Evolutionary conservation across 2,113 vertebrate genomes (phyloP), one percentile per base, ranked within the genome.

Genomic region (Elephas maximus): DNA sequence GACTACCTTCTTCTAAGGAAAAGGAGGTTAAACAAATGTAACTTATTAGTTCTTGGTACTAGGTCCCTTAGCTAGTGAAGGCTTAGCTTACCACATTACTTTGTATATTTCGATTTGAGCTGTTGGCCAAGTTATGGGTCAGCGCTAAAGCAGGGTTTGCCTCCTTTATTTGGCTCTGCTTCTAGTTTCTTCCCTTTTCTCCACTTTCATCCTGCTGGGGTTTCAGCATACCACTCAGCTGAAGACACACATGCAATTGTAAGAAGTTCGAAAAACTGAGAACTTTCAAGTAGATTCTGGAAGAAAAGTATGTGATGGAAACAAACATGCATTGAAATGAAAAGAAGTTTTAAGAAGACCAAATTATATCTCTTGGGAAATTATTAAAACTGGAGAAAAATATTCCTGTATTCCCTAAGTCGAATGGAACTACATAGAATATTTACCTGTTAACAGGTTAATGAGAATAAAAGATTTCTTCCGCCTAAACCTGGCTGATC

Each of bases 231-330:
- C 30, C 60, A 41, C 8, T 71, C 30, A 91, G 67, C 60, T 67
- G 62, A 97, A 45, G 76, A 88, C 30, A 88, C 14, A 5, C 30
- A 11, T 24, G 9, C 74, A 44, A 60, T 79, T 65, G 79, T 71
- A 82, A 62, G n/a, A 88, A 79, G 14, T 84, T 41, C 90, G 48
- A 90, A 74, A 95, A 93, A 37, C 24, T 88, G 78, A 76, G 77
- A 93, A 41, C 41, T 15, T 8, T 44, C 15, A 65, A 48, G 33
- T 63, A 77, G 23, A 92, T 89, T 93, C 78, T 82, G 33, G 48
- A 87, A 85, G 63, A 90, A 85, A 92, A 88, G 6, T 60, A 67
- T 60, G 10, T 10, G 44, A 45, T 87, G 9, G 67, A 90, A 94
- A 14, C 65, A 9, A 18, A 23, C 48, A 24, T 60, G 33, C 80